Evolutionary conservation across 2,888 invertebrate genomes (phyloP).

Genomic region (Apotomis betuletana): DNA sequence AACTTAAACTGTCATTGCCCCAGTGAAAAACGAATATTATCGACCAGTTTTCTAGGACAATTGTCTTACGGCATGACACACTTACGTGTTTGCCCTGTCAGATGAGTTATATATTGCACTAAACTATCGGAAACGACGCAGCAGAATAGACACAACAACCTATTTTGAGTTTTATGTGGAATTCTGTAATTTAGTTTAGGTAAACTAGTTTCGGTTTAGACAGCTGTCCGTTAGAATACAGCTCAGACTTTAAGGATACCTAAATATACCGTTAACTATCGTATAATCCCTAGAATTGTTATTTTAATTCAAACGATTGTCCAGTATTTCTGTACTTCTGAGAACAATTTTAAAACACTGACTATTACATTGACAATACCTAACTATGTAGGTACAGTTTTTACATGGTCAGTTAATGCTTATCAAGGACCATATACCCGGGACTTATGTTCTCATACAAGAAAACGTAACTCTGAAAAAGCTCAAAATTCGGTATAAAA

Average conservation of each 20-base stretch:
- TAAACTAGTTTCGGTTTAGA: slow-evolving; percentile 6
- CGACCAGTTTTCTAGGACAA: slow-evolving; percentile 18
- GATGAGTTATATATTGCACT: slow-evolving; percentile 17
- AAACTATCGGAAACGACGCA: slow-evolving; percentile 6
- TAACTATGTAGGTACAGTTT: too few relatives aligned
- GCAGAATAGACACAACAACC: slow-evolving; percentile 24
- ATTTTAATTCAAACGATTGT: neutral
- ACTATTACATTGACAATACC: too few relatives aligned
- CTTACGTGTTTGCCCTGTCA: slow-evolving; percentile 23
- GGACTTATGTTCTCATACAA: too few relatives aligned
- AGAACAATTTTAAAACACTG: too few relatives aligned
- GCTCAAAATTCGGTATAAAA: too few relatives aligned
- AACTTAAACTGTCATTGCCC: neutral
- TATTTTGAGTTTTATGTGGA: slow-evolving; percentile 9
- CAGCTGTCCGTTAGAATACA: slow-evolving; percentile 19
- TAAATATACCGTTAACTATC: neutral
- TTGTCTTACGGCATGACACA: slow-evolving; percentile 18
- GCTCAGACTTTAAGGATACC: neutral
- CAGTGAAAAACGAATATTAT: slow-evolving; percentile 19
- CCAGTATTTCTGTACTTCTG: too few relatives aligned
- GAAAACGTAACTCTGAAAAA: too few relatives aligned
- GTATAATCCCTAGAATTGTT: neutral
- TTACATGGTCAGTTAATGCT: too few relatives aligned
- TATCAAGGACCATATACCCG: too few relatives aligned
- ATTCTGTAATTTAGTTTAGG: slow-evolving; percentile 12